Evolutionary conservation across 2,113 vertebrate genomes (phyloP).

Genomic region (Rhabdomys dilectus): DNA sequence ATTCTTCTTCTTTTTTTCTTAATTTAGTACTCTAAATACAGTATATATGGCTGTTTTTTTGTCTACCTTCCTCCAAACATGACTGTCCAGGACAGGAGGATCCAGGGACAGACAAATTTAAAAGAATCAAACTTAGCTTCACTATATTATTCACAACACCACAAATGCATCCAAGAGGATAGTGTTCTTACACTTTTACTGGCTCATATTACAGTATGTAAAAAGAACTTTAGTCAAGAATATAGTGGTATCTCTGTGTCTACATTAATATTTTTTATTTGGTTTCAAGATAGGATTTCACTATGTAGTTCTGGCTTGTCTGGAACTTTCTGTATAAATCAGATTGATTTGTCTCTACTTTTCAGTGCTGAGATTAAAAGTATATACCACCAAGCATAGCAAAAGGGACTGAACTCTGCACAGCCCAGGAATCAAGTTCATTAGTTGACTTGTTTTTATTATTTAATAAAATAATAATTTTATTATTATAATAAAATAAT

Average conservation of each 20-base stretch:
- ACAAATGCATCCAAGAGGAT: background rate
- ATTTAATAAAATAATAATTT: too few species aligned
- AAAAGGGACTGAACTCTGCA: background rate
- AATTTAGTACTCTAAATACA: slow-evolving; percentile 8
- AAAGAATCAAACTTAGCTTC: background rate
- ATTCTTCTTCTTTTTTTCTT: slow-evolving; percentile 31
- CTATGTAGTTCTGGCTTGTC: background rate
- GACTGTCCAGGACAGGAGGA: background rate
- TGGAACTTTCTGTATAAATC: background rate
- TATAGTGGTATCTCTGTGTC: background rate
- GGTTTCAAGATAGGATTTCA: background rate
- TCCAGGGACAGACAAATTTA: background rate
- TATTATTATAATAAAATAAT: too few species aligned
- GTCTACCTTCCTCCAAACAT: slow-evolving; percentile 33
- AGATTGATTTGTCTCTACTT: background rate
- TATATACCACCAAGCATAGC: background rate
- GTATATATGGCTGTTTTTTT: background rate
- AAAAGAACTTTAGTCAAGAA: background rate
- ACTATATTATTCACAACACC: slow-evolving; percentile 21
- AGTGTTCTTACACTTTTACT: background rate
- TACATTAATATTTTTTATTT: background rate
- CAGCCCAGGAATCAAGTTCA: background rate
- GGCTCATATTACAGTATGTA: background rate
- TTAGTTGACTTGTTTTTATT: background rate
- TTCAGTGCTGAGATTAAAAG: background rate